Evolutionary conservation across 2,113 vertebrate species (phyloP), one percentile per base, ranked within the genome.

Genomic region (Rattus norvegicus): DNA sequence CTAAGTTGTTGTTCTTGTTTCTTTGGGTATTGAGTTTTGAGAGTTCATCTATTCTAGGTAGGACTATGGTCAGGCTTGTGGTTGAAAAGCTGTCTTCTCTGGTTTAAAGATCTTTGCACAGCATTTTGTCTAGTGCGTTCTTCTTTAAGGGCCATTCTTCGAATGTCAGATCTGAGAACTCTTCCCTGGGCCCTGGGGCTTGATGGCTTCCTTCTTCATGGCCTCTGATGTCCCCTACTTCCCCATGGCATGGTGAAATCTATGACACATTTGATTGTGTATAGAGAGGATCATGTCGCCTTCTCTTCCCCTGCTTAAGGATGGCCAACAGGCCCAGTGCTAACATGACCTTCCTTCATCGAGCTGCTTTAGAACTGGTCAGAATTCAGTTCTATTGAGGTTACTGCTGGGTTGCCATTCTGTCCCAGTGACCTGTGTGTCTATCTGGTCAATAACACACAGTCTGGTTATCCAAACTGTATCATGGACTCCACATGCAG

Each of bases 181-280:
- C 86, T 92, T 94, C 54, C 43, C 24, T 86, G 56, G 94, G 24
- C 2, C n/a, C 54, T 77, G 33, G 2, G 30, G 86, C 75, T 30
- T 52, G 59, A 88, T 69, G 47, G 69, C 77, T 36, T 85, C 79
- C 36, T 96, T 39, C 72, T 77, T 14, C 59, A 10, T 67, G 72
- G 26, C 59, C 39, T 90, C 75, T 88, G 54, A 80, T 49, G 5
- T 81, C 85, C 76, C 65, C 75, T 39, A 47, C 1, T 43, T 91
- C 94, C 93, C 24, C 24, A 69, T 17, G 76, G 73, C 69, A 30
- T 39, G n/a, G 81, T 90, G 84, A 91, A 88, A 75, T 88, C 87
- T 80, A 1, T 94, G 63, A 54, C 69, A 26, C 69, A 20, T 65
- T 79, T 72, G 28, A 56, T 93, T 69, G 80, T 43, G 5, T 81